phyloP scores from a whole-genome alignment of 2,888 invertebrate genomes.

The Nomada flava region DNA sequence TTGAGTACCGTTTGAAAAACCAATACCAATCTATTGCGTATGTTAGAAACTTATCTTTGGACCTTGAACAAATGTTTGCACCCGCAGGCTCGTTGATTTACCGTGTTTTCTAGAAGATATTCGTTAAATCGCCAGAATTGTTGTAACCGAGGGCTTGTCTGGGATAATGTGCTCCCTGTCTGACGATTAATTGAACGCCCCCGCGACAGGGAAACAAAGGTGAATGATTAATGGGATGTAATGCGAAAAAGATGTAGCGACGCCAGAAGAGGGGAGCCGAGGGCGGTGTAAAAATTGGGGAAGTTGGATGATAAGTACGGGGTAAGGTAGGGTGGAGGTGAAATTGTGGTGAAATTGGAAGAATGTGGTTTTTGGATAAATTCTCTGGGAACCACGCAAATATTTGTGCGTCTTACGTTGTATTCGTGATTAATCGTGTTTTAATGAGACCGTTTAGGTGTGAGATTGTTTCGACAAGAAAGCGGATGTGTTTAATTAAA shows the following conservation, averaged over 20 bases:
- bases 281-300: slow-evolving; percentile 1
- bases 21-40: slow-evolving; percentile 30
- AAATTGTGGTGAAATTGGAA: neutral
- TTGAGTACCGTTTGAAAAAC: slow-evolving; percentile 8
- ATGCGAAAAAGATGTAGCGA: slow-evolving; percentile 26
- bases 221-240: slow-evolving; percentile 39
- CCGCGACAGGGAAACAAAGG: slow-evolving; percentile 21
- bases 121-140: slow-evolving; percentile 30
- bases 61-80: neutral
- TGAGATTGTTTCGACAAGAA: neutral
- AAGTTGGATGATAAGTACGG: neutral
- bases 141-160: slow-evolving; percentile 4
- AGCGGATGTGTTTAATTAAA: neutral
- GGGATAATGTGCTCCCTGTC: slow-evolving; percentile 24
- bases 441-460: neutral
- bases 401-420: neutral
- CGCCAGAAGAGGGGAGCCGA: neutral
- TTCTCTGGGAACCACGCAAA: neutral
- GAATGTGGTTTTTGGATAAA: neutral
- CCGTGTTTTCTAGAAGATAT: slow-evolving; percentile 36
- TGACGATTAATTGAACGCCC: slow-evolving; percentile 46
- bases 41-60: slow-evolving; percentile 22
- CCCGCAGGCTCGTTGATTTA: slow-evolving; percentile 27
- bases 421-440: neutral
- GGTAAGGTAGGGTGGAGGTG: neutral